phyloP scores from a whole-genome alignment of 92 coral and sea anemone genomes.

The Palythoa grandiflora region DNA sequence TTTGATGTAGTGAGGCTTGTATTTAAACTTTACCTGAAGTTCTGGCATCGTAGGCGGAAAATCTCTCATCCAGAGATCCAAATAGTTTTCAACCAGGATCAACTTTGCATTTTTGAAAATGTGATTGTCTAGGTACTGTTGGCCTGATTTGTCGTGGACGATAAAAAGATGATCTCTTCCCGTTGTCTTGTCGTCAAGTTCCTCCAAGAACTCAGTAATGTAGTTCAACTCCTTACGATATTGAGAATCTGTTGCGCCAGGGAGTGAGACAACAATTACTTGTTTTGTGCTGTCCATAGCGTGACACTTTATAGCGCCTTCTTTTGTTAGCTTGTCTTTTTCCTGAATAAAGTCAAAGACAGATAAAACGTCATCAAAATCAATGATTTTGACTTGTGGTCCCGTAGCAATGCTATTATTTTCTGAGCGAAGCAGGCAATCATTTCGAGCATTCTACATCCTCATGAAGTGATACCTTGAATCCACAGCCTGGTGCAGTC shows the following conservation, averaged over 20 bases:
- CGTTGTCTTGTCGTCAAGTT: constrained; percentile 58
- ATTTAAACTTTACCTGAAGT: constrained; percentile 63
- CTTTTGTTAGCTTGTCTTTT: not conserved
- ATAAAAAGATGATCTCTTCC: constrained; percentile 72
- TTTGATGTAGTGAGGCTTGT: constrained; percentile 67
- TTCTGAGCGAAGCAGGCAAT: no score
- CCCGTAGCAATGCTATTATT: no score
- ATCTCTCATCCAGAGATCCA: constrained; percentile 79
- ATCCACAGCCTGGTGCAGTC: no score
- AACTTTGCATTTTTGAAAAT: constrained; percentile 58
- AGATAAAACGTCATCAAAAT: no score
- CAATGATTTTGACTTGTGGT: no score
- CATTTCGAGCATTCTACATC: no score
- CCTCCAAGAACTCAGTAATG: constrained; percentile 53
- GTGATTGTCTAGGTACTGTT: constrained; percentile 41
- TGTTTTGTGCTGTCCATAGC: constrained; percentile 13
- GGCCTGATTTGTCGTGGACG: constrained; percentile 64
- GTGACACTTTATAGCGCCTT: not conserved
- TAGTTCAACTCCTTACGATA: constrained; percentile 53
- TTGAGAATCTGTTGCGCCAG: constrained; percentile 59
- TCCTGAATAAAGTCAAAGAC: not conserved
- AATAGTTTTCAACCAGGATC: constrained; percentile 52
- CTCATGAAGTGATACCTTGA: no score
- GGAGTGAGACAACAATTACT: constrained; percentile 56
- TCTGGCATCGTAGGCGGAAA: constrained; percentile 70